These are phyloP conservation scores for Rostratula benghalensis DNA, from an alignment of 2,113 vertebrate genomes.

Conservation along the genomic window DNA sequence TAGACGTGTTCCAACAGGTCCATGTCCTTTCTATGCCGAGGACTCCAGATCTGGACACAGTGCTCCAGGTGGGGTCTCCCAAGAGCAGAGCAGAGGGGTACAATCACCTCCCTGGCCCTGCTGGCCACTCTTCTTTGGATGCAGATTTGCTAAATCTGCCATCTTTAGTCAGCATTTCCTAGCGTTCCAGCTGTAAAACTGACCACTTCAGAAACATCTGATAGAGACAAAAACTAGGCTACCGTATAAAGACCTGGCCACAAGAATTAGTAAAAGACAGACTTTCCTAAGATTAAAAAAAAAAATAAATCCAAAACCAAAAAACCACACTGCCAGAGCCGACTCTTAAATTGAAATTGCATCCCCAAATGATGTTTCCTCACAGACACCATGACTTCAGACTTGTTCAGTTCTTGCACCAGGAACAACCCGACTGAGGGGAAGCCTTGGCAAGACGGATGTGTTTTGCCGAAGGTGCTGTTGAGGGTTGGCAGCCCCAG, in stretches of 20 bases:
- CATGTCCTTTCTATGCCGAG: too few relatives aligned
- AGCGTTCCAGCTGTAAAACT: rapidly evolving
- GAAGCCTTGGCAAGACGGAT: not conserved
- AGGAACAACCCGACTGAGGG: not conserved
- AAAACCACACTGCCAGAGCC: not conserved
- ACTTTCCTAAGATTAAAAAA: not conserved
- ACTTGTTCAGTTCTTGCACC: not conserved
- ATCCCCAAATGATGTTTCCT: not conserved
- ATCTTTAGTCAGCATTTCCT: not conserved
- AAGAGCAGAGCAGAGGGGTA: too few relatives aligned
- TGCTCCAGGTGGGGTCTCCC: too few relatives aligned
- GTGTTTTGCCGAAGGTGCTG: rapidly evolving
- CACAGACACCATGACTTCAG: not conserved
- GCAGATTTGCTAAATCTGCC: too few relatives aligned
- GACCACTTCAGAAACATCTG: not conserved
- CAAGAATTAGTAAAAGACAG: not conserved
- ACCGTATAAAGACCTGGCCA: rapidly evolving
- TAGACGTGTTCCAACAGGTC: too few relatives aligned
- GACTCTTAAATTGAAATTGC: not conserved
- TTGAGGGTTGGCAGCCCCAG: not conserved
- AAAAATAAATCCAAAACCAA: too few relatives aligned
- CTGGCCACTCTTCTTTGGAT: too few relatives aligned
- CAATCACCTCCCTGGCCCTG: too few relatives aligned
- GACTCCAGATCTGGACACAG: too few relatives aligned
- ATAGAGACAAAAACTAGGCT: not conserved